These are phyloP conservation scores for Hemithea aestivaria DNA, from an alignment of 2,888 invertebrate genomes.

Conservation along the genomic window DNA sequence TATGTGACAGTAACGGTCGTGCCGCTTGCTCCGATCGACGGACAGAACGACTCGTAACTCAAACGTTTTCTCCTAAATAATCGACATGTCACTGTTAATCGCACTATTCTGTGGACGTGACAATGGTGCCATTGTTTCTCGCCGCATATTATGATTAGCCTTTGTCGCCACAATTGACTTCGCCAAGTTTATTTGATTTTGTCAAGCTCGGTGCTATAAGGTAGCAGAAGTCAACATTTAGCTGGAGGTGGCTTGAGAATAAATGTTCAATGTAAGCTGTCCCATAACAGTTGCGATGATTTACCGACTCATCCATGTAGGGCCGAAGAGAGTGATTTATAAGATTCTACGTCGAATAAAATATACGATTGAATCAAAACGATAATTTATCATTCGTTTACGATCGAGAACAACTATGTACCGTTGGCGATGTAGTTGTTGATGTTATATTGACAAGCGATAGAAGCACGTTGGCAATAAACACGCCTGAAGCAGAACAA, in stretches of 20 bases:
- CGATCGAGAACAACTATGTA: slow-evolving; percentile 21
- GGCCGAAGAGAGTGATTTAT: slow-evolving; percentile 52
- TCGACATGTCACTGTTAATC: slow-evolving; percentile 42
- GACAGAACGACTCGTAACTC: slow-evolving; percentile 4
- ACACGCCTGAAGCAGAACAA: slow-evolving; percentile 18
- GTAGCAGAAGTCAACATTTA: slow-evolving; percentile 9
- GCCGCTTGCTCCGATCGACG: too few relatives aligned
- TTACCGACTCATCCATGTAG: slow-evolving; percentile 44
- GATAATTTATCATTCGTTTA: slow-evolving; percentile 26
- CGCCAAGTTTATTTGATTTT: slow-evolving; percentile 1
- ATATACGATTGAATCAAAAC: slow-evolving; percentile 29
- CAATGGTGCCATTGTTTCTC: slow-evolving; percentile 57
- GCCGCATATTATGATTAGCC: slow-evolving; percentile 18
- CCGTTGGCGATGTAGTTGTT: slow-evolving; percentile 19
- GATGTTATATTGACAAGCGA: slow-evolving; percentile 11
- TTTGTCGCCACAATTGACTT: slow-evolving; percentile 23
- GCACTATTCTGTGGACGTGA: slow-evolving; percentile 50
- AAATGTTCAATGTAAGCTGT: slow-evolving; percentile 2
- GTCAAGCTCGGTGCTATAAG: background rate
- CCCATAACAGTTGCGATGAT: slow-evolving; percentile 36
- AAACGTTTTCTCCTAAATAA: slow-evolving; percentile 48
- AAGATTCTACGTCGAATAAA: slow-evolving; percentile 37
- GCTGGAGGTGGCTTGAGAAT: slow-evolving; percentile 8
- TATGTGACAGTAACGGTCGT: slow-evolving; percentile 34
- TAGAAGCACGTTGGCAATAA: slow-evolving; percentile 22